Conservation (phyloP, 2,888 invertebrate genomes). For the Catonia carolina region DNA sequence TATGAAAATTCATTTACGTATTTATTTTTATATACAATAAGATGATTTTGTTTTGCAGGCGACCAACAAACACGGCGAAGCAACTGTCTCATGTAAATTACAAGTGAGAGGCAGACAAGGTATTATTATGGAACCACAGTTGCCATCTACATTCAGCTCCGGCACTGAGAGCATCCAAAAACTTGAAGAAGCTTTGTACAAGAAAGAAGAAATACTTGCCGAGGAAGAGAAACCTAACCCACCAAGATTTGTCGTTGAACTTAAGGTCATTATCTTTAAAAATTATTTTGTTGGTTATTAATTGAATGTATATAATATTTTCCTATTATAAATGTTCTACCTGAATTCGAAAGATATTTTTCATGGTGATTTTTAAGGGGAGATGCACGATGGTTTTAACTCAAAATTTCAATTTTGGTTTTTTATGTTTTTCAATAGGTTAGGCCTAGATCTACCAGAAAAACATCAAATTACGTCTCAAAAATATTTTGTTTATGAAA, state of each 20-base stretch:
- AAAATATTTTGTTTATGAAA: too few species aligned
- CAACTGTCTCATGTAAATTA: constrained; percentile 77
- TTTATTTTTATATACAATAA: too few species aligned
- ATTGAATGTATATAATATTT: neutral
- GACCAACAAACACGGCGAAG: constrained; percentile 85
- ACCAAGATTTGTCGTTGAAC: constrained; percentile 75
- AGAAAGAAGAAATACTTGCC: constrained; percentile 68
- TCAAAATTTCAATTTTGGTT: too few species aligned
- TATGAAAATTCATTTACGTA: too few species aligned
- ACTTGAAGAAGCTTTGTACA: constrained; percentile 82
- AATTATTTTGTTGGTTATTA: neutral
- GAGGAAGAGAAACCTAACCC: constrained; percentile 84
- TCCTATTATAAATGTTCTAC: neutral
- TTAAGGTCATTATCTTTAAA: constrained; percentile 49
- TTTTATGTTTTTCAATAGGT: too few species aligned
- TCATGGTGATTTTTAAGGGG: too few species aligned
- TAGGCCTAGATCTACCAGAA: too few species aligned
- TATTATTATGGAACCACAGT: constrained; percentile 80
- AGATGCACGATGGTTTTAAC: too few species aligned
- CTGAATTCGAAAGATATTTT: too few species aligned
- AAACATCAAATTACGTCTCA: too few species aligned
- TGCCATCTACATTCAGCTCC: constrained; percentile 77
- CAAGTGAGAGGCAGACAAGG: constrained; percentile 84
- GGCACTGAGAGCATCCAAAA: constrained; percentile 88
- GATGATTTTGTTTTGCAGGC: constrained; percentile 50